Base-by-base conservation (phyloP, 2,888 invertebrate species). In the Plusia festucae region DNA sequence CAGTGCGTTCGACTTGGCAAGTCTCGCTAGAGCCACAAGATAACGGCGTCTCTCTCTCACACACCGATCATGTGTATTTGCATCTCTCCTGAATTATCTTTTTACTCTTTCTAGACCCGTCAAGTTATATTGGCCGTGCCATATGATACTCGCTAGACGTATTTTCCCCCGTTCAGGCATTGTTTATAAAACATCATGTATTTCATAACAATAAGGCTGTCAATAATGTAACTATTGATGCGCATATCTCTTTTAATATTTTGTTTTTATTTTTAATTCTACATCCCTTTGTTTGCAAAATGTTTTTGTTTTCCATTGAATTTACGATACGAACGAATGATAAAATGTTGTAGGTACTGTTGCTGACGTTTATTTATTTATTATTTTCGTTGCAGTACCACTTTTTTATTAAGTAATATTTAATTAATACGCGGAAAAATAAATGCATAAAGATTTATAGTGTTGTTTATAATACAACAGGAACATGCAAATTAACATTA, bases 171-270 rank as follows among this genome's bases (percentile, higher is more conserved):
- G 22, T 40, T 53, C 15, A 46, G 46, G 13, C 1, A n/a, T 60
- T 61, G 56, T 53, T 68, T 60, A 56, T 49, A 30, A 56, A 53
- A 40, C 46, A 60, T 53, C 55, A 44, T 40, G 27, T 52, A 52
- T 52, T 27, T 27, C 15, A 24, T 20, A 22, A 15, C 24, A 40
- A 40, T 40, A 40, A 40, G 40, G 15, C 40, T 40, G 4, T 15
- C 5, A 15, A 5, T 40, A 40, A 15, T 40, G 13, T 7, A 27
- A 27, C 8, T 11, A 13, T 40, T 15, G 1, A 40, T 5, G 40
- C n/a, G 15, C 9, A 40, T 40, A 40, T 30, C 8, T 9, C 9
- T 30, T 30, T 30, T 9, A 30, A 1, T 30, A 30, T 9, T 30
- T 9, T 40, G n/a, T 40, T 40, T 40, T 6, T 40, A 40, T 40